Percentiles rank a stretch among this genome's conserved stretches.
Evolutionary conservation across 2,797 vertebrate genomes (phyloP).

Genomic region (Salarias fasciatus): DNA sequence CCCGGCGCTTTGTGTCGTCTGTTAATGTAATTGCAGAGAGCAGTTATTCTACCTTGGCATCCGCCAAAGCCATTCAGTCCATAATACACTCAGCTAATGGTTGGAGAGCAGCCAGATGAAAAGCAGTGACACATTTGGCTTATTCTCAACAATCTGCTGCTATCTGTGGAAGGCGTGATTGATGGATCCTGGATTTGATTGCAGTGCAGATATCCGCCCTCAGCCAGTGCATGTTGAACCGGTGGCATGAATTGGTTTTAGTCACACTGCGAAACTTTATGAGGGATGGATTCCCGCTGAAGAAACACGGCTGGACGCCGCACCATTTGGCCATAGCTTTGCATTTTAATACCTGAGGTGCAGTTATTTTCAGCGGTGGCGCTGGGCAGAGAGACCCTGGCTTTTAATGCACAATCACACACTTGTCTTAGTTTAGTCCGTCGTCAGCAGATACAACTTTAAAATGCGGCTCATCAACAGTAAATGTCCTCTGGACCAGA

Average conservation of each 20-base stretch:
- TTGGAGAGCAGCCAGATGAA: slow-evolving; percentile 15
- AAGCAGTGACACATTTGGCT: slow-evolving; percentile 30
- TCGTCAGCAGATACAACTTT: slow-evolving; percentile 25
- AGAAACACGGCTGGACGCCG: too few relatives aligned
- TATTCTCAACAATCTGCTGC: slow-evolving; percentile 34
- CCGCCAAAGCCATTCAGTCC: slow-evolving; percentile 24
- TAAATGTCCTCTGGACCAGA: too few relatives aligned
- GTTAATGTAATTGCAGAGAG: slow-evolving; percentile 47
- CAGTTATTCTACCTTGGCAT: slow-evolving; percentile 19
- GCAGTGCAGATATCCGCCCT: slow-evolving; percentile 8
- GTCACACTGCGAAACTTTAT: slow-evolving; percentile 16
- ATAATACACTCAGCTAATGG: slow-evolving; percentile 24
- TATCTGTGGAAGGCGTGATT: slow-evolving; percentile 4
- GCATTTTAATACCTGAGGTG: too few relatives aligned
- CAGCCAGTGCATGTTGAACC: not conserved
- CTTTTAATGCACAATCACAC: too few relatives aligned
- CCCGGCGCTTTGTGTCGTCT: slow-evolving; percentile 4
- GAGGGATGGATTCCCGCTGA: slow-evolving; percentile 21
- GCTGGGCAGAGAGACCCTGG: too few relatives aligned
- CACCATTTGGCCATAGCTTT: too few relatives aligned
- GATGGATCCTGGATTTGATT: slow-evolving; percentile 35
- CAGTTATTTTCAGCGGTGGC: too few relatives aligned
- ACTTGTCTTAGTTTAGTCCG: slow-evolving; percentile 21
- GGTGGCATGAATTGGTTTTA: slow-evolving; percentile 3
- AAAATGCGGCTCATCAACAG: slow-evolving; percentile 50